These are phyloP conservation scores for Junonia oenone DNA, from an alignment of 2,888 invertebrate genomes.

Conservation along the genomic window DNA sequence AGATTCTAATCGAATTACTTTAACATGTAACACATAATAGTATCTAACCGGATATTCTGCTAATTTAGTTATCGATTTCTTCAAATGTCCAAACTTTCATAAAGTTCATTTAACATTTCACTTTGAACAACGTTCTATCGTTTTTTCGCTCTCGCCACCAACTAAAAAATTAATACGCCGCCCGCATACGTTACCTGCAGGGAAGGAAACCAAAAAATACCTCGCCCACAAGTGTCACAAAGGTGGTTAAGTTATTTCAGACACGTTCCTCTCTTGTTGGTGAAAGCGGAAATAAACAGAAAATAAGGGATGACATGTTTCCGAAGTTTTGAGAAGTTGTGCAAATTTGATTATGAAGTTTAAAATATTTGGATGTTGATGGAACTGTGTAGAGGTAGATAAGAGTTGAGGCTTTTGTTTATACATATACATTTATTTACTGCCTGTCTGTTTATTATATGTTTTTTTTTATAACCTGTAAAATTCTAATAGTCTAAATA, in stretches of 20 bases:
- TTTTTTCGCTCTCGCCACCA: constrained; percentile 10
- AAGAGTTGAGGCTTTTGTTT: no score
- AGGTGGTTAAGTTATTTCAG: neutral
- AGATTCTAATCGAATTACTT: no score
- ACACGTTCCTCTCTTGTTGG: neutral
- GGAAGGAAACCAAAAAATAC: neutral
- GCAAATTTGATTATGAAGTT: no score
- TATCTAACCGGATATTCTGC: neutral
- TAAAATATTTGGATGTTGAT: neutral
- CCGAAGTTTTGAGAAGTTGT: neutral
- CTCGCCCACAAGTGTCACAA: neutral
- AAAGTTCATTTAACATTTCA: constrained; percentile 14
- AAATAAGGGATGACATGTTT: neutral
- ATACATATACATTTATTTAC: no score
- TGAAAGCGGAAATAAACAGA: neutral
- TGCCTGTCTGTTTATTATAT: no score
- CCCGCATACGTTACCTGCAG: constrained; percentile 14
- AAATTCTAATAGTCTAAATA: no score
- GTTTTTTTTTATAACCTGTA: no score
- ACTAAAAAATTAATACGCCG: constrained; percentile 15
- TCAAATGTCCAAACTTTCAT: neutral
- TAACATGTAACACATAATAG: no score
- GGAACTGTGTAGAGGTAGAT: no score
- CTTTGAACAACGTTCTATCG: constrained; percentile 6
- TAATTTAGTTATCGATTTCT: neutral